phyloP scores from a whole-genome alignment of 2,797 vertebrate genomes.

The Luscinia megarhynchos region DNA sequence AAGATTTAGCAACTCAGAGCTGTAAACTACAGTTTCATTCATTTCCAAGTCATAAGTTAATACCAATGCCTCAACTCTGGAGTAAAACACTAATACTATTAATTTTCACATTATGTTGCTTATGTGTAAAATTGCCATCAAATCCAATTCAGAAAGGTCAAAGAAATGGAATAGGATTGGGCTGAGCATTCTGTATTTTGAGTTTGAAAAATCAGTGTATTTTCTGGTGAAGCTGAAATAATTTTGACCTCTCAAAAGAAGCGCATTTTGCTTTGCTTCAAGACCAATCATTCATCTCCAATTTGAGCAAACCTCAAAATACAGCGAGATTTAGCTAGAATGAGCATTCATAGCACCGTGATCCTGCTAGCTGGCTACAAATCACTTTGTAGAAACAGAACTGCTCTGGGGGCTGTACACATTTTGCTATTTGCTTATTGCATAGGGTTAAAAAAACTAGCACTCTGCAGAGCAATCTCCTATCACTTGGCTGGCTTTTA shows the following conservation, averaged over 20 bases:
- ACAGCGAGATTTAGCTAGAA: neutral
- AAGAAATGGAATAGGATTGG: neutral
- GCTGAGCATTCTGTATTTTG: neutral
- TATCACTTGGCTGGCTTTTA: neutral
- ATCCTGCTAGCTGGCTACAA: neutral
- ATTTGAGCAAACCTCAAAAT: neutral
- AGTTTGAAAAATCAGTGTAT: neutral
- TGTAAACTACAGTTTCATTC: neutral
- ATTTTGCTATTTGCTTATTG: neutral
- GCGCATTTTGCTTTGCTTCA: neutral
- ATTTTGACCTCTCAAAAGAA: neutral
- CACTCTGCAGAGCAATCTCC: neutral
- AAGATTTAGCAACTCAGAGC: slow-evolving; percentile 8
- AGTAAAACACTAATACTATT: slow-evolving; percentile 11
- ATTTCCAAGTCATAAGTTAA: neutral
- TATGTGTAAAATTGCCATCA: neutral
- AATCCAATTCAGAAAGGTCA: neutral
- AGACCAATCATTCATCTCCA: neutral
- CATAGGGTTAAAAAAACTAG: neutral
- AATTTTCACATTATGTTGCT: neutral
- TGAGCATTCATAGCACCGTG: neutral
- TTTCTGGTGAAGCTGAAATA: neutral
- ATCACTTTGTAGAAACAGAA: neutral
- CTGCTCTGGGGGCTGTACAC: neutral
- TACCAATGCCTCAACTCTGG: neutral